A percentile compares a stretch with the other conserved stretches of the same genome.
Evolutionary conservation across 2,113 vertebrate genomes (phyloP).

Genomic region (Falco punctatus): DNA sequence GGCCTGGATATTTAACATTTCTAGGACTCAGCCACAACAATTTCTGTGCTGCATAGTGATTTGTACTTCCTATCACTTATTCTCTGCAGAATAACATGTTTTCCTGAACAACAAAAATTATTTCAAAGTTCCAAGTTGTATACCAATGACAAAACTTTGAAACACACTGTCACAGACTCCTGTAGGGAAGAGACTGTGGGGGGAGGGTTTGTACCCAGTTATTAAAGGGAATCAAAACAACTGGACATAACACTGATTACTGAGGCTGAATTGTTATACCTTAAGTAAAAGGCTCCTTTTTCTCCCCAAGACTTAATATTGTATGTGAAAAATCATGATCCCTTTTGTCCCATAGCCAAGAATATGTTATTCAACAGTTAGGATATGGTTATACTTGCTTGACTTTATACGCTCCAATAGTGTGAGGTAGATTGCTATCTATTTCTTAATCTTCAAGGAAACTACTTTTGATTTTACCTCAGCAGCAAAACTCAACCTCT

Average conservation of each 20-base stretch:
- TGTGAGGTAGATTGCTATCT: fast-evolving
- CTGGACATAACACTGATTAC: not conserved
- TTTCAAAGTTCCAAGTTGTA: not conserved
- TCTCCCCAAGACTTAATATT: not conserved
- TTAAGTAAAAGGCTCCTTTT: not conserved
- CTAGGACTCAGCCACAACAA: not conserved
- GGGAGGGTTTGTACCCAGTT: too few relatives aligned
- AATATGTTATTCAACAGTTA: not conserved
- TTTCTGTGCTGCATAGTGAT: not conserved
- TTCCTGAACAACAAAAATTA: not conserved
- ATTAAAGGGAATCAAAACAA: not conserved
- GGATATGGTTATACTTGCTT: not conserved
- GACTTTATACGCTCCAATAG: not conserved
- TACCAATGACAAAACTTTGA: not conserved
- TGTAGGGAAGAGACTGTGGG: not conserved
- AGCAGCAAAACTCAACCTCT: not conserved
- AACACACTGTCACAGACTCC: not conserved
- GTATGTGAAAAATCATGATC: not conserved
- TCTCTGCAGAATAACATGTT: not conserved
- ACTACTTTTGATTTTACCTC: not conserved
- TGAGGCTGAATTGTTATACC: not conserved
- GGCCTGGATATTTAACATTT: not conserved
- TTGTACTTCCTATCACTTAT: not conserved
- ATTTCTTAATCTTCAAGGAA: not conserved
- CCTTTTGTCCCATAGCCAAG: not conserved